Evolutionary conservation across 1,140 invertebrate species (phyloP).

Genomic region (Thrips palmi): DNA sequence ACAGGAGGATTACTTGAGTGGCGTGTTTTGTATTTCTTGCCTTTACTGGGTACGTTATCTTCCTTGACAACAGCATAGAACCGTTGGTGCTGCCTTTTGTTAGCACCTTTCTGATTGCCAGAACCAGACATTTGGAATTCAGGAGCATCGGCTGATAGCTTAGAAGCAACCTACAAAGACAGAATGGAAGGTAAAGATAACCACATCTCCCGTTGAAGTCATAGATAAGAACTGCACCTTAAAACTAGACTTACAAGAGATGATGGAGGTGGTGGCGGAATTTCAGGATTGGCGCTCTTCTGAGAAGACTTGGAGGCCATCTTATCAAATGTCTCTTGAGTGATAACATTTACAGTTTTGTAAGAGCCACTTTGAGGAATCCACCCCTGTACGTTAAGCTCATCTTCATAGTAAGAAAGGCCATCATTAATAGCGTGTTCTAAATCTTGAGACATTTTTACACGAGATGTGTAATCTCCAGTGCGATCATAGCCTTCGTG

Average conservation of each 20-base stretch:
- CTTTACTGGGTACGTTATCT: constrained; percentile 32
- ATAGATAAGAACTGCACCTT: constrained; percentile 20
- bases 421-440: constrained; percentile 91
- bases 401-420: constrained; percentile 84
- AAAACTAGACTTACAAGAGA: no score
- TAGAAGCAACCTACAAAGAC: not conserved
- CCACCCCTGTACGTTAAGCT: constrained; percentile 50
- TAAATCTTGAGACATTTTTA: constrained; percentile 85
- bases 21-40: constrained; percentile 74
- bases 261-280: constrained; percentile 66
- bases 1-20: constrained; percentile 83
- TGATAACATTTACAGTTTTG: constrained; percentile 79
- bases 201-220: constrained; percentile 7
- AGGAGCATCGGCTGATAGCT: not conserved
- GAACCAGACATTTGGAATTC: no score
- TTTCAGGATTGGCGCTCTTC: constrained; percentile 40
- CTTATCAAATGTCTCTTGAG: constrained; percentile 71
- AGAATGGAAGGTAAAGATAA: constrained; percentile 1
- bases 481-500: constrained; percentile 81
- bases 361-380: constrained; percentile 44
- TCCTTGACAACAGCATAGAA: constrained; percentile 93
- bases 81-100: constrained; percentile 22
- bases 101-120: no score
- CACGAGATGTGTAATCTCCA: constrained; percentile 62
- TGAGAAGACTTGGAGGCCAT: constrained; percentile 41